These are phyloP conservation scores for Apoda limacodes DNA, from an alignment of 2,888 invertebrate genomes.

Conservation along the genomic window DNA sequence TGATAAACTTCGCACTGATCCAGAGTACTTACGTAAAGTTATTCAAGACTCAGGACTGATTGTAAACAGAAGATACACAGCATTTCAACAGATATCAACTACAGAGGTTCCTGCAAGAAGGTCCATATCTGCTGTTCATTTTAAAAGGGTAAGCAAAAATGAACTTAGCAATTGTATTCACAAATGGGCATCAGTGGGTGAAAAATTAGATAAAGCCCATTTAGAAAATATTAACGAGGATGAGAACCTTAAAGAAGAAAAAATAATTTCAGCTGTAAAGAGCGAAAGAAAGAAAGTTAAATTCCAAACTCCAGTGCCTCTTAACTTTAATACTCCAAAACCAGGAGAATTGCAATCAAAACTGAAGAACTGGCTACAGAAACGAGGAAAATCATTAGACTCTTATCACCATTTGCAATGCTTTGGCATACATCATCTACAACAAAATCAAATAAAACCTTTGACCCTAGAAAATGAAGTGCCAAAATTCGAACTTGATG, in stretches of 20 bases:
- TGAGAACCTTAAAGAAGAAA: constrained; percentile 30
- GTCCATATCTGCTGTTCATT: constrained; percentile 61
- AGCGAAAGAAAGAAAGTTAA: constrained; percentile 55
- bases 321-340: constrained; percentile 43
- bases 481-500: constrained; percentile 24
- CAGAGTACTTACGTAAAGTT: constrained; percentile 35
- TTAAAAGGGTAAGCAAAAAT: constrained; percentile 42
- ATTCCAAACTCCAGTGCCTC: constrained; percentile 42
- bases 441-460: constrained; percentile 18
- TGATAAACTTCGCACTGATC: constrained; percentile 34
- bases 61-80: constrained; percentile 35
- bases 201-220: constrained; percentile 40
- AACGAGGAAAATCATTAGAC: constrained; percentile 55
- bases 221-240: constrained; percentile 41
- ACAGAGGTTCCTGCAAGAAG: constrained; percentile 31
- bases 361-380: constrained; percentile 62
- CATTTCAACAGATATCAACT: constrained; percentile 27
- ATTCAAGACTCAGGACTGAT: constrained; percentile 32
- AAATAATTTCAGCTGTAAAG: constrained; percentile 43
- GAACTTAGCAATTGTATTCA: constrained; percentile 47
- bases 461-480: constrained; percentile 22
- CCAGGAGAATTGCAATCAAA: constrained; percentile 47
- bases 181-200: constrained; percentile 53
- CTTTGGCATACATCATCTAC: constrained; percentile 51
- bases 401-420: constrained; percentile 66